These are phyloP conservation scores for Octomys mimax DNA, from an alignment of 2,797 vertebrate genomes.

Conservation along the genomic window DNA sequence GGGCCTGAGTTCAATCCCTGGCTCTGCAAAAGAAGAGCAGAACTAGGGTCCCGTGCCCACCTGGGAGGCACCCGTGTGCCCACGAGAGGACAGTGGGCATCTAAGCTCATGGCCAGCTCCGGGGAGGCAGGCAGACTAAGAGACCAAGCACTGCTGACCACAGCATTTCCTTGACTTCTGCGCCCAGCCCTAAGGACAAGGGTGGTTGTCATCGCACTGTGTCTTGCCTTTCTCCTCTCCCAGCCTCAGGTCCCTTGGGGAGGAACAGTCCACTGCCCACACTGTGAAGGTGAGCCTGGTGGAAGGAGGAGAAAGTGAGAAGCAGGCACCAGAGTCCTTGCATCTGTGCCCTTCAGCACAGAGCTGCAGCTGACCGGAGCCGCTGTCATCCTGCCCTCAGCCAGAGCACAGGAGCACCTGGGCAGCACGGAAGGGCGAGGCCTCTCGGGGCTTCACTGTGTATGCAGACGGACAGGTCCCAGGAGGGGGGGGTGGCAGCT, in stretches of 20 bases:
- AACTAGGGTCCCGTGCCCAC: conserved; percentile 71
- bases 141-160: neutral
- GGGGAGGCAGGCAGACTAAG: neutral
- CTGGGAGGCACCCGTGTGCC: neutral
- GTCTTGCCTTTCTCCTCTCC: neutral
- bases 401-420: neutral
- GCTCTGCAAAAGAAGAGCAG: neutral
- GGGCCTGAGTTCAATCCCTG: no score
- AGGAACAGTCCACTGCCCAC: neutral
- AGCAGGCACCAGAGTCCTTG: neutral
- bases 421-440: neutral
- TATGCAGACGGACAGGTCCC: neutral
- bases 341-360: no score
- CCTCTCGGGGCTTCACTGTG: neutral
- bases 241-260: neutral
- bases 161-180: neutral
- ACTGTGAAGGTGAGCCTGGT: neutral
- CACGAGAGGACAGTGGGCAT: neutral
- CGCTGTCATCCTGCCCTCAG: neutral
- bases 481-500: neutral
- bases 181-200: conserved; percentile 3
- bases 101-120: neutral
- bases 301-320: neutral
- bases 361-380: neutral
- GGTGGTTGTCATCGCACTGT: neutral